Evolutionary conservation across 2,888 invertebrate species (phyloP), one percentile per base, ranked within the genome.

Genomic region (Nephrocerus scutellatus): DNA sequence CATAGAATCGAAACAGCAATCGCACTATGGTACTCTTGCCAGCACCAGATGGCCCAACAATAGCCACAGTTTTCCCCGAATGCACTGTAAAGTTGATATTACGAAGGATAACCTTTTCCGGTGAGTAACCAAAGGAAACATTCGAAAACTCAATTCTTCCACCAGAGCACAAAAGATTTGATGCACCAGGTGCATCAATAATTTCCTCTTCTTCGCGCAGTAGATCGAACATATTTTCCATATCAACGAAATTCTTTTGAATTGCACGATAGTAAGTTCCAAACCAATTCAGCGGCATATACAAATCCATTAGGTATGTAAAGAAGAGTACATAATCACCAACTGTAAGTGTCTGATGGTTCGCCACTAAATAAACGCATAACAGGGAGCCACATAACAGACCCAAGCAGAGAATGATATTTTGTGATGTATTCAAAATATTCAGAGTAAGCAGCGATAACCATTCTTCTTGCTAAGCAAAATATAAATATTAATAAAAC

Each of bases 141-240:
- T 95, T 82, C 18, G 78, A 76, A 68, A 97, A 95, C 65, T 92
- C 88, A 19, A 98, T 81, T 30, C 73, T 74, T 13, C 87, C 89
- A 36, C 77, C 76, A 6, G 59, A 53, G 5, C 63, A 60, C 2
- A 60, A 41, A 31, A 96, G 65, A 0, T 79, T 77, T 0, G 77
- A 76, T 7, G 93, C 91, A 36, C 84, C 82, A 0, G 83, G 78
- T 0, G 80, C 79, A 70, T 97, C 93, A 4, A 79, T 73, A 16
- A 96, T 80, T 72, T 97, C 95, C 36, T 84, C 79, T 29, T 85
- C 79, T 57, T 91, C 89, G 24, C 84, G 77, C 56, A 98, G 73
- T 46, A 98, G 69, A 53, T 96, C 95, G 63, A 97, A 92, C 97
- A 98, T 96, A 67, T 97, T 97, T 69, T 98, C 97, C 97, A 97